Percentiles rank a stretch among this genome's conserved stretches.
These are phyloP conservation scores for Oppia nitens DNA, from an alignment of 1,140 invertebrate species.

Conservation along the genomic window DNA sequence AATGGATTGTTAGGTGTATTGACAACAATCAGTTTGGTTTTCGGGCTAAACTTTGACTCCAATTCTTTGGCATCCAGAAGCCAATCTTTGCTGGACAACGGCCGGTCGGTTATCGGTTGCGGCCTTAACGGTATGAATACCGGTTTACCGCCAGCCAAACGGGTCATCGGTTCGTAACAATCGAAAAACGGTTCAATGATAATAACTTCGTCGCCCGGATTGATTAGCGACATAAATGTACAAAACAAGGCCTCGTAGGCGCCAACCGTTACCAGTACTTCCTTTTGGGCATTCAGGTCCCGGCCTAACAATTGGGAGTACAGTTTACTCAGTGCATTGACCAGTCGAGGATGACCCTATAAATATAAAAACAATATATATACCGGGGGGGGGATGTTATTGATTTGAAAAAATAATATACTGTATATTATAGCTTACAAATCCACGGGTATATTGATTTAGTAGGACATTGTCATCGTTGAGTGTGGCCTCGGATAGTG, in stretches of 20 bases:
- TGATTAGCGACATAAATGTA: conserved; percentile 63
- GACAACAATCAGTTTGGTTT: conserved; percentile 86
- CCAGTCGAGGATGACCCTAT: conserved; percentile 75
- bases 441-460: conserved; percentile 63
- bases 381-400: conserved; percentile 1
- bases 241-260: conserved; percentile 79
- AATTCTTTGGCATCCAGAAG: conserved; percentile 66
- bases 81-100: conserved; percentile 63
- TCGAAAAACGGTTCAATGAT: conserved; percentile 98
- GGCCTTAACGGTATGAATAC: conserved; percentile 72
- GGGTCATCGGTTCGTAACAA: conserved; percentile 90
- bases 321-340: conserved; percentile 61
- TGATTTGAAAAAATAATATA: neutral
- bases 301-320: conserved; percentile 60
- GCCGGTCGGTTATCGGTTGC: conserved; percentile 23
- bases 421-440: conserved; percentile 32
- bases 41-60: conserved; percentile 57
- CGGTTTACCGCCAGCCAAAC: conserved; percentile 63
- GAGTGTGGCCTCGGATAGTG: conserved; percentile 46
- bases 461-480: conserved; percentile 49
- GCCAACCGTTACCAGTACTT: conserved; percentile 72
- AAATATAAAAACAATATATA: too few species aligned
- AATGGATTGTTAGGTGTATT: conserved; percentile 94
- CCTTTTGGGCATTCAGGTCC: conserved; percentile 56
- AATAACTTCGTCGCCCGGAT: conserved; percentile 67